Base-by-base conservation (phyloP, 1,140 invertebrate species). In the Drosophila erecta region DNA sequence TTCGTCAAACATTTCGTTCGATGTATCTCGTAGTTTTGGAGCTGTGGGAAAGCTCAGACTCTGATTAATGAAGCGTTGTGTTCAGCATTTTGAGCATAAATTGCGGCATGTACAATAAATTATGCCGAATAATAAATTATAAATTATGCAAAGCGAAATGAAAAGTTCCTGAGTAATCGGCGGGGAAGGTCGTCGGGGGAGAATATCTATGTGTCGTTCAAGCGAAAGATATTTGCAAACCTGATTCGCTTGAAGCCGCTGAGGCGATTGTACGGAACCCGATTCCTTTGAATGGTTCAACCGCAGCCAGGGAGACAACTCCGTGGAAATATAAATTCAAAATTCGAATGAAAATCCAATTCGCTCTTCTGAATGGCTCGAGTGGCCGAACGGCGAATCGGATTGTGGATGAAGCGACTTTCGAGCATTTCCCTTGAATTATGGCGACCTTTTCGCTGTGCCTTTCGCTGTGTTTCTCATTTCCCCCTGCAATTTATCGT, bases 41-140 rank as follows among this genome's bases (percentile, higher is more conserved):
- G 61, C 76, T 84, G 77, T 81, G 83, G 81, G 81, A 85, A 86
- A 61, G 38, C 58, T 74, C 50, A 61, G 61, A 66, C 67, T 56
- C 83, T 87, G 83, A 86, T 86, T 86, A 86, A 86, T 86, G 81
- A 72, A 83, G 79, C 81, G 79, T 79, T 79, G 81, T 81, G 83
- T 76, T 87, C 71, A 66, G 57, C 70, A 87, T 86, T 81, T 87
- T 87, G 54, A 81, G 83, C 75, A 86, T 86, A 83, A 83, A 86
- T 87, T 86, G 83, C 57, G 79, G 60, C 74, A 86, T 74, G 79
- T 78, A 86, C 67, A 87, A 86, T 86, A 86, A 83, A 83, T 85
- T 79, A 83, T 80, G 80, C 71, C 71, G 76, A 83, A 83, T 83
- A 79, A 83, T 83, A 83, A 86, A 86, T 86, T 86, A 79, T 83